Evolutionary conservation across 2,888 invertebrate species (phyloP).

Genomic region (Torymus tubicola): DNA sequence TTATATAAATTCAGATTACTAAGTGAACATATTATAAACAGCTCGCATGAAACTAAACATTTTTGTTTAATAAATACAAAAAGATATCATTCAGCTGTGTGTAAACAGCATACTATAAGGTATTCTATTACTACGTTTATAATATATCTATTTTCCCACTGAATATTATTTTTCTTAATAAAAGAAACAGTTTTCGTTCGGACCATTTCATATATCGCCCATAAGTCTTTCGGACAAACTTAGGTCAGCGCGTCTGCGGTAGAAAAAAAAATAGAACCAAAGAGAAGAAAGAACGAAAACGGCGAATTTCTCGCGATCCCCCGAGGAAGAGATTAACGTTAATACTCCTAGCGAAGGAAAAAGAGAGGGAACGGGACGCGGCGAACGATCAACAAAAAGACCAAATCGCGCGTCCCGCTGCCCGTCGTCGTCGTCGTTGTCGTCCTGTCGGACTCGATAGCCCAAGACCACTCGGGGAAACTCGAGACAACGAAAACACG

Average conservation of each 20-base stretch:
- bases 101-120: too few species aligned
- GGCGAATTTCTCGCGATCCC: slow-evolving; percentile 45
- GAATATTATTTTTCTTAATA: too few species aligned
- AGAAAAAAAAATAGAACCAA: neutral
- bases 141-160: too few species aligned
- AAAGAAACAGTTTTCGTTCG: neutral
- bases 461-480: neutral
- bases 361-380: neutral
- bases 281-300: slow-evolving; percentile 11
- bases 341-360: slow-evolving; percentile 20
- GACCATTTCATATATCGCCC: neutral
- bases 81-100: too few species aligned
- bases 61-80: too few species aligned
- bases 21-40: too few species aligned
- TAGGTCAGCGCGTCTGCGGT: neutral
- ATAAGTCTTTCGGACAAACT: slow-evolving; percentile 13
- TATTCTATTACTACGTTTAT: too few species aligned
- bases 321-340: slow-evolving; percentile 43
- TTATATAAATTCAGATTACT: too few species aligned
- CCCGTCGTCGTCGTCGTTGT: neutral
- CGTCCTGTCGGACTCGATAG: neutral
- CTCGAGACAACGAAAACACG: neutral
- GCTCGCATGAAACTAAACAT: too few species aligned
- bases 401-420: neutral
- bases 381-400: slow-evolving; percentile 3